Conservation (phyloP, 2,888 invertebrate genomes). For the Netelia melanura region DNA sequence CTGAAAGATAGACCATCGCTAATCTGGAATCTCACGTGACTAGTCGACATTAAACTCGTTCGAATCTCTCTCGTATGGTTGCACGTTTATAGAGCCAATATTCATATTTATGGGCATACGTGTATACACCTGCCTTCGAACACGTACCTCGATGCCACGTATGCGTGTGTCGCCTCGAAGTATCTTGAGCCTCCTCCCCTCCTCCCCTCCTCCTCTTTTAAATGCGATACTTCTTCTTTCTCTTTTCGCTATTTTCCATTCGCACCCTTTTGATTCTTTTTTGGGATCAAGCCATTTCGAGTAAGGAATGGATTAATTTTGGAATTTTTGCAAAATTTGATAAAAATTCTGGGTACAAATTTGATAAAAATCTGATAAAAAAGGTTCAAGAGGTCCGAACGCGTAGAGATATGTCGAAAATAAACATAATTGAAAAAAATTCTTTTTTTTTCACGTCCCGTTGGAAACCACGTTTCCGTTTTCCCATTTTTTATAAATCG, state of each 20-base stretch:
- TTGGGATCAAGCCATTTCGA: no score
- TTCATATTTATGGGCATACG: constrained; percentile 73
- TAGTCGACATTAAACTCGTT: constrained; percentile 65
- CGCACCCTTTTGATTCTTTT: no score
- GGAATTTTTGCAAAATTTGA: no score
- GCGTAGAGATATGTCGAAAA: no score
- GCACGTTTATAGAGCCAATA: constrained; percentile 67
- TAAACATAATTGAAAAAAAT: no score
- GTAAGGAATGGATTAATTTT: no score
- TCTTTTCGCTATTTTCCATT: background rate
- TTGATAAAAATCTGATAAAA: background rate
- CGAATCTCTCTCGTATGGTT: constrained; percentile 47
- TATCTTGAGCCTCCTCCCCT: background rate
- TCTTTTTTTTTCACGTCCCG: no score
- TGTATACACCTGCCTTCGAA: constrained; percentile 19
- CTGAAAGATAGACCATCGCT: constrained; percentile 62
- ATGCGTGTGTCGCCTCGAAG: constrained; percentile 37
- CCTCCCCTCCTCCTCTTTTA: no score
- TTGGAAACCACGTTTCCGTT: background rate
- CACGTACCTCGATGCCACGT: constrained; percentile 22
- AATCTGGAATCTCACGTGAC: constrained; percentile 72
- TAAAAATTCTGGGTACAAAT: no score
- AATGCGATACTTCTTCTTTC: background rate
- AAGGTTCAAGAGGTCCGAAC: background rate
- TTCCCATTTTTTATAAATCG: background rate